These are phyloP conservation scores for Drosophila nigritarsus DNA, from an alignment of 2,888 invertebrate species.

Conservation along the genomic window DNA sequence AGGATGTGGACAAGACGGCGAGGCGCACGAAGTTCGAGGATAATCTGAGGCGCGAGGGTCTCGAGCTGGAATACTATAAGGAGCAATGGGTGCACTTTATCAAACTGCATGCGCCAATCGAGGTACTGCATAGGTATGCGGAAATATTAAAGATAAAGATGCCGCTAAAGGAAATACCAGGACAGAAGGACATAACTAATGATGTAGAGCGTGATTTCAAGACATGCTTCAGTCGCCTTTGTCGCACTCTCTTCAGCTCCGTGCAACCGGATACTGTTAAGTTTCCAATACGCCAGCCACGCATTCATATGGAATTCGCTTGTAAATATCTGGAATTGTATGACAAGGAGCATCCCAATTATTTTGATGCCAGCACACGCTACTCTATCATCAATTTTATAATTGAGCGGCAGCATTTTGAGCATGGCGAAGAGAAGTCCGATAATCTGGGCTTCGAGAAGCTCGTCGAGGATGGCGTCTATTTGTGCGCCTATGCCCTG, in stretches of 20 bases:
- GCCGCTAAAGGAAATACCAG: conserved; percentile 88
- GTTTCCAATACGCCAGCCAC: conserved; percentile 88
- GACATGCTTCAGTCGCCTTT: conserved; percentile 85
- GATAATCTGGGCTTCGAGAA: conserved; percentile 88
- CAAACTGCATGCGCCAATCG: conserved; percentile 90
- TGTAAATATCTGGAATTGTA: conserved; percentile 90
- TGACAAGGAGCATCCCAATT: conserved; percentile 88
- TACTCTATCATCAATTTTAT: conserved; percentile 91
- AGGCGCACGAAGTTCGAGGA: conserved; percentile 87
- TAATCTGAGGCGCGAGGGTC: conserved; percentile 87
- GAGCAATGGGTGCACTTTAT: conserved; percentile 89
- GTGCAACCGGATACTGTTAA: conserved; percentile 87
- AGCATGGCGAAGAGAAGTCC: conserved; percentile 85
- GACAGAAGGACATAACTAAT: conserved; percentile 83
- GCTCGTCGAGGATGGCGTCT: conserved; percentile 88
- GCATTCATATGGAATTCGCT: conserved; percentile 89
- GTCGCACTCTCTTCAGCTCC: conserved; percentile 86
- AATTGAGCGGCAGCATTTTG: conserved; percentile 89
- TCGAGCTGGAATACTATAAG: conserved; percentile 88
- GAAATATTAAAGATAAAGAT: conserved; percentile 91
- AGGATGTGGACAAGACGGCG: conserved; percentile 67
- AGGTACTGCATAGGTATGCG: conserved; percentile 90
- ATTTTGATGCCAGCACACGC: conserved; percentile 89
- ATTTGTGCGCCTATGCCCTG: conserved; percentile 90
- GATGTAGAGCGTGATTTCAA: conserved; percentile 81